Evolutionary conservation across 1,140 invertebrate species (phyloP).

Genomic region (Hylyphantes graminicola): DNA sequence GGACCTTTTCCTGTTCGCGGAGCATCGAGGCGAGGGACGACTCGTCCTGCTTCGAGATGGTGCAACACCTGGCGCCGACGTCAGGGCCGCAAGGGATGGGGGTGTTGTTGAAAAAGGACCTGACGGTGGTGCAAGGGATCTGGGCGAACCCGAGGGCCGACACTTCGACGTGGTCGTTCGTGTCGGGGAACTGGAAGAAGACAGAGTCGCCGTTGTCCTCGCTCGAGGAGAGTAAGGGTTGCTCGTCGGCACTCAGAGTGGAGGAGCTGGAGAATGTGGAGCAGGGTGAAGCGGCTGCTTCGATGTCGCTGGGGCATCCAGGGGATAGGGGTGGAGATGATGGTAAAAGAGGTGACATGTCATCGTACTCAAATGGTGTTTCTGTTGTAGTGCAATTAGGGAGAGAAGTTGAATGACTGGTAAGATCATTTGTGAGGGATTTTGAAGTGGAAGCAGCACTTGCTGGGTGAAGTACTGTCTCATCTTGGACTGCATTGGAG

Average conservation of each 20-base stretch:
- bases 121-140: neutral
- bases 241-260: slow-evolving; percentile 17
- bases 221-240: neutral
- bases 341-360: no score
- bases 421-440: no score
- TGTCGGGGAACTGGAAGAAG: slow-evolving; percentile 6
- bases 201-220: slow-evolving; percentile 1
- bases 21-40: neutral
- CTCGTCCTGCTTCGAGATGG: neutral
- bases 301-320: neutral
- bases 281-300: neutral
- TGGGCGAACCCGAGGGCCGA: slow-evolving; percentile 6
- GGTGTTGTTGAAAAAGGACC: neutral
- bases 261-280: slow-evolving; percentile 13
- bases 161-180: slow-evolving; percentile 1
- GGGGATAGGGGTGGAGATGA: neutral
- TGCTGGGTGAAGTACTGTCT: no score
- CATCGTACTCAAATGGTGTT: no score
- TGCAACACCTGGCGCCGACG: neutral
- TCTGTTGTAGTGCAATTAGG: no score
- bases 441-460: no score
- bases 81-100: neutral
- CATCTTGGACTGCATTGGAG: no score
- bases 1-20: neutral
- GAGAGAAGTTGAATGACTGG: no score